Conservation (phyloP, 2,113 vertebrate species). For the Acinonyx jubatus region DNA sequence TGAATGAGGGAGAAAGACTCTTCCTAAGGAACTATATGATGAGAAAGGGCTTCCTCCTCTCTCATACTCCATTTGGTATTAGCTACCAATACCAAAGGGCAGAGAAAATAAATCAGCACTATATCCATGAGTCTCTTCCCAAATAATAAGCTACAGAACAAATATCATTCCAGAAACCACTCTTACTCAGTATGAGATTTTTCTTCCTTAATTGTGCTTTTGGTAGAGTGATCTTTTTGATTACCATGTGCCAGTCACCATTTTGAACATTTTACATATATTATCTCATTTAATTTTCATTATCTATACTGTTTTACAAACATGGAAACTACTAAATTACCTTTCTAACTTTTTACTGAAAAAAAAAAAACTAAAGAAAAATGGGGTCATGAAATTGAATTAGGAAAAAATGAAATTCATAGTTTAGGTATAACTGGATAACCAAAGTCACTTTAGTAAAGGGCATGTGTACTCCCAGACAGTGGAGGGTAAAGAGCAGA, state of each 20-base stretch:
- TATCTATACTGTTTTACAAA: not conserved
- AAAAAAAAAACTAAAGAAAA: conserved; percentile 19
- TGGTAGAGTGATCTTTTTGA: not conserved
- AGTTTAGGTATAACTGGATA: not conserved
- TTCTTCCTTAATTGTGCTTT: not conserved
- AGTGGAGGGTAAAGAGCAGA: not conserved
- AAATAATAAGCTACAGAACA: not conserved
- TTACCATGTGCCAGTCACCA: not conserved
- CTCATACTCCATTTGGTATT: not conserved
- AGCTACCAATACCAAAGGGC: not conserved
- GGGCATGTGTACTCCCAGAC: not conserved
- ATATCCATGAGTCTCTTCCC: not conserved
- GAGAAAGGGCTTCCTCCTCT: not conserved
- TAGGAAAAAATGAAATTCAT: not conserved
- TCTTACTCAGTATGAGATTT: not conserved
- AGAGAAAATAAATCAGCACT: not conserved
- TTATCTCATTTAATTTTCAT: conserved; percentile 9
- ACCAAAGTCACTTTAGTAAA: not conserved
- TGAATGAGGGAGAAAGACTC: not conserved
- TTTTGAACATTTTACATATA: not conserved
- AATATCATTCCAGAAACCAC: not conserved
- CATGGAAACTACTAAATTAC: not conserved
- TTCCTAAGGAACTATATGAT: not conserved
- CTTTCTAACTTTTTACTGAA: not conserved
- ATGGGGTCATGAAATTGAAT: not conserved